phyloP scores from a whole-genome alignment of 2,113 vertebrate genomes.

The Elephantulus edwardii region DNA sequence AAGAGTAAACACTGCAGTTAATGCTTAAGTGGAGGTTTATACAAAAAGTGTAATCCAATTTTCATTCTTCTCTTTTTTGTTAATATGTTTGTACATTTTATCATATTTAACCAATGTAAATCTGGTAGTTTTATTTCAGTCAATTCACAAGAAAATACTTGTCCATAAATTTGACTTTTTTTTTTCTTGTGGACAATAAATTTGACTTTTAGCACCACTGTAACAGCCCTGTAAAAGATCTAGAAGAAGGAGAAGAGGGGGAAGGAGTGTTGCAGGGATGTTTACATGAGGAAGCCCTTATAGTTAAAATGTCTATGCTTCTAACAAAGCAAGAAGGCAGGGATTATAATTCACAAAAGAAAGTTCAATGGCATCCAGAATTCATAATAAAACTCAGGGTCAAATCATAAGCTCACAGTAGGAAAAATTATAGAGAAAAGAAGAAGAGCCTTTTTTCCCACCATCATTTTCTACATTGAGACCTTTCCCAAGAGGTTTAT shows the following conservation, averaged over 20 bases:
- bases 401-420: slow-evolving; percentile 69
- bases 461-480: slow-evolving; percentile 69
- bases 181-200: too few relatives aligned
- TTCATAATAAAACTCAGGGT: slow-evolving; percentile 71
- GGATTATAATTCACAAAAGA: slow-evolving; percentile 65
- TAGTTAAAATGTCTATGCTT: slow-evolving; percentile 35
- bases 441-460: slow-evolving; percentile 52
- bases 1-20: background rate
- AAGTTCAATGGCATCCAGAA: slow-evolving; percentile 55
- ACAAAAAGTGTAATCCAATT: slow-evolving; percentile 38
- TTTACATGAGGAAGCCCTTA: slow-evolving; percentile 20
- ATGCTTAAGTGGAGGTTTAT: background rate
- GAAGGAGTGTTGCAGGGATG: background rate
- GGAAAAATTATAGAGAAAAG: slow-evolving; percentile 73
- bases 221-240: background rate
- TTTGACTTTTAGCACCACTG: slow-evolving; percentile 22
- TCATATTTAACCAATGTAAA: slow-evolving; percentile 8
- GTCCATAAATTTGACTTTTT: slow-evolving; percentile 41
- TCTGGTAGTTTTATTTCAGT: background rate
- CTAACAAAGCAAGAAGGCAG: background rate
- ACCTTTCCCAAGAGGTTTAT: slow-evolving; percentile 80
- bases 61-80: background rate
- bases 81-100: slow-evolving; percentile 24
- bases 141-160: slow-evolving; percentile 53
- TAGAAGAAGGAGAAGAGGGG: slow-evolving; percentile 44